A percentile compares a stretch with the other conserved stretches of the same genome.
phyloP scores from a whole-genome alignment of 2,888 invertebrate genomes.

The Drosophila tanythrix region DNA sequence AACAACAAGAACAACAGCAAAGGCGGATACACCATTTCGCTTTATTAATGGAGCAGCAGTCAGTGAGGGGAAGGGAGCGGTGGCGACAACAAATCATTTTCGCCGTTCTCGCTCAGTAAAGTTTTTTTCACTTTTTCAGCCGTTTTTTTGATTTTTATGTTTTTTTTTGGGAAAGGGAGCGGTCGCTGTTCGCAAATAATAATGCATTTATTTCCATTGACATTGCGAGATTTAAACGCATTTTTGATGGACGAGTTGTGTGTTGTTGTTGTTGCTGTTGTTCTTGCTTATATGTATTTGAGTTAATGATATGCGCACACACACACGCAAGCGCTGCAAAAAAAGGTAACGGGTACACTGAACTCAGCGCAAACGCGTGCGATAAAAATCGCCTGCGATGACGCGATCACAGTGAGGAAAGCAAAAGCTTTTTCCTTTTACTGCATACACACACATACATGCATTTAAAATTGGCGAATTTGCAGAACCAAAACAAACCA shows the following conservation, averaged over 20 bases:
- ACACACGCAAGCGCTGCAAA: constrained; percentile 27
- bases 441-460: constrained; percentile 13
- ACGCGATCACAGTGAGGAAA: constrained; percentile 52
- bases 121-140: neutral
- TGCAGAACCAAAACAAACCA: constrained; percentile 75
- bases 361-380: constrained; percentile 52
- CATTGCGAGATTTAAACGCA: constrained; percentile 73
- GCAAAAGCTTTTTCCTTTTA: constrained; percentile 60
- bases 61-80: constrained; percentile 37
- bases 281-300: constrained; percentile 41
- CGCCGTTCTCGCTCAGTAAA: constrained; percentile 34
- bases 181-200: constrained; percentile 57
- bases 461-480: constrained; percentile 55
- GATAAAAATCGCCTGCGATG: constrained; percentile 39
- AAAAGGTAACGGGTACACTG: constrained; percentile 79
- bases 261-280: constrained; percentile 59
- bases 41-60: constrained; percentile 66
- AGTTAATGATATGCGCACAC: constrained; percentile 50
- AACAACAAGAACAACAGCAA: constrained; percentile 51
- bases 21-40: constrained; percentile 76
- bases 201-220: constrained; percentile 76
- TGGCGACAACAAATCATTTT: constrained; percentile 61
- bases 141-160: constrained; percentile 28
- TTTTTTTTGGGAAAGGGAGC: constrained; percentile 70
- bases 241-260: constrained; percentile 74